phyloP scores from a whole-genome alignment of 2,113 vertebrate genomes.

The Natator depressus region DNA sequence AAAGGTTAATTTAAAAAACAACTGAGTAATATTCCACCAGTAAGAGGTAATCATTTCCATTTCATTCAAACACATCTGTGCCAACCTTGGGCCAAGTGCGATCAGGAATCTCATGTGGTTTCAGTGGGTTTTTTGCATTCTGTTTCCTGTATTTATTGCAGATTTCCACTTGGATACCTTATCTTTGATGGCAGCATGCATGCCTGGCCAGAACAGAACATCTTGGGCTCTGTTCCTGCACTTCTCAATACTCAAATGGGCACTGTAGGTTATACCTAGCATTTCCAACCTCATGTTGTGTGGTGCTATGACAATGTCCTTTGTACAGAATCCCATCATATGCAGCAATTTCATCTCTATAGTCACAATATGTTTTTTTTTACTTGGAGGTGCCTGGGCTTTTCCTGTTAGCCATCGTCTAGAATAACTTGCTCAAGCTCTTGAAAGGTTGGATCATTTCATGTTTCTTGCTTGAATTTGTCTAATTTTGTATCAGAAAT shows the following conservation, averaged over 20 bases:
- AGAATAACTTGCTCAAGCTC: constrained; percentile 67
- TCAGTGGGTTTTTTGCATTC: constrained; percentile 78
- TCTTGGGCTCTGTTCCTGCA: constrained; percentile 76
- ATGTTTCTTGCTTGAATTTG: constrained; percentile 67
- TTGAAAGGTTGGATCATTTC: constrained; percentile 65
- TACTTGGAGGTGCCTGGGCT: constrained; percentile 66
- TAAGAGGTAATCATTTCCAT: constrained; percentile 44
- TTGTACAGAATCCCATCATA: constrained; percentile 73
- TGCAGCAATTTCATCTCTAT: constrained; percentile 73
- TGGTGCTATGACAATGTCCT: constrained; percentile 75
- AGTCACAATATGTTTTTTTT: constrained; percentile 67
- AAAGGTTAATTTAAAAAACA: constrained; percentile 35
- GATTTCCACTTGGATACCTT: constrained; percentile 77
- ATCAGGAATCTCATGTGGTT: constrained; percentile 74
- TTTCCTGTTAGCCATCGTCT: constrained; percentile 34
- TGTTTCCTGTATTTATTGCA: constrained; percentile 77
- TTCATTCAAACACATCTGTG: constrained; percentile 62
- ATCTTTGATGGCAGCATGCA: constrained; percentile 78
- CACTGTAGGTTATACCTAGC: constrained; percentile 77
- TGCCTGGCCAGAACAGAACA: constrained; percentile 77
- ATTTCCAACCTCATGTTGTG: constrained; percentile 77
- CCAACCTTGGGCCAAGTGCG: constrained; percentile 66
- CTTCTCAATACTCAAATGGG: constrained; percentile 77
- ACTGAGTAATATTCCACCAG: constrained; percentile 18
- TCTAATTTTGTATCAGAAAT: constrained; percentile 59